Percentiles rank a stretch among this genome's conserved stretches.
phyloP scores from a whole-genome alignment of 2,797 vertebrate genomes.

The Poecilia picta region DNA sequence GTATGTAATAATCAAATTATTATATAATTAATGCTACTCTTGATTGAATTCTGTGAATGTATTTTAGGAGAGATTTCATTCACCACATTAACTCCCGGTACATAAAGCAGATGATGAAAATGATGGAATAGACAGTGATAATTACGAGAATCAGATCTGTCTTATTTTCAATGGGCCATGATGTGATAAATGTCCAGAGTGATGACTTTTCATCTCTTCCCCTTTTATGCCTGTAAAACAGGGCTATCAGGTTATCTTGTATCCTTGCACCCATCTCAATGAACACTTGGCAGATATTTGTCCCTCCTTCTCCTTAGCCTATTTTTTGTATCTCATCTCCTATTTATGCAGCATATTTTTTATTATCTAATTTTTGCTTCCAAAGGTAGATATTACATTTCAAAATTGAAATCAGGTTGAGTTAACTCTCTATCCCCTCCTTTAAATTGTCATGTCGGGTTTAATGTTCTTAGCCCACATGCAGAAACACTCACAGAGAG shows the following conservation, averaged over 20 bases:
- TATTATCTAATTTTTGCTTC: not conserved
- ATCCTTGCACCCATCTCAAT: conserved; percentile 39
- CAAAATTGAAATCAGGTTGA: conserved; percentile 34
- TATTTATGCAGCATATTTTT: conserved; percentile 3
- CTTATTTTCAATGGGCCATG: conserved; percentile 36
- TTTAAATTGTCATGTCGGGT: conserved; percentile 35
- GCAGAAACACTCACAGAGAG: too few species aligned
- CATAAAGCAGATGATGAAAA: conserved; percentile 29
- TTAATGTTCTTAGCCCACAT: too few species aligned
- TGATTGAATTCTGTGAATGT: conserved; percentile 7
- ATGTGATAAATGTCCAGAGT: conserved; percentile 59
- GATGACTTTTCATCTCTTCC: conserved; percentile 24
- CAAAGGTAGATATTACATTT: not conserved
- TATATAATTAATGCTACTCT: not conserved
- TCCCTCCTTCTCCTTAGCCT: conserved; percentile 4
- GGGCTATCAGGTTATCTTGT: conserved; percentile 68
- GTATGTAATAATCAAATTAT: not conserved
- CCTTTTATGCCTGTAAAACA: conserved; percentile 39
- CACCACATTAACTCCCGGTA: conserved; percentile 1
- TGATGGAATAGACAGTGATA: conserved; percentile 37
- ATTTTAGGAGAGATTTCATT: conserved; percentile 13
- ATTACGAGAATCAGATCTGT: conserved; percentile 56
- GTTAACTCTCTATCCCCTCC: conserved; percentile 17
- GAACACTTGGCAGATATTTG: conserved; percentile 23
- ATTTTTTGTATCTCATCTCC: conserved; percentile 5